Evolutionary conservation across 1,140 invertebrate genomes (phyloP), one percentile per base, ranked within the genome.

Genomic region (Brachionus rotundiformis): DNA sequence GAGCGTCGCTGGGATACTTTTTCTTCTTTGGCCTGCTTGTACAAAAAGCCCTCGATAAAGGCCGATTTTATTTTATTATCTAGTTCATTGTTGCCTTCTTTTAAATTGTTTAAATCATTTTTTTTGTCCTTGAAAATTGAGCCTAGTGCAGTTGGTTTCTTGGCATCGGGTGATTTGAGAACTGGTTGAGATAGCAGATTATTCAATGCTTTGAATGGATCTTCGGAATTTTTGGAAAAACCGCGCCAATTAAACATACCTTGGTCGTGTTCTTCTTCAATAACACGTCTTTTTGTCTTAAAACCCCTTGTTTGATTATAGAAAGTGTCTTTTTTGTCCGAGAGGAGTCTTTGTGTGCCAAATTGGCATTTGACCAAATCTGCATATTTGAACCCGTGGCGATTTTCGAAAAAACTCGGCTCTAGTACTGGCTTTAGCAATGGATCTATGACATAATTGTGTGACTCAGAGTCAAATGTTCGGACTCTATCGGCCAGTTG

Each of bases 1-100:
- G 47, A 36, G 6, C 31, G 76, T 13, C 59, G 29, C 16, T 39
- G 29, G 10, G 47, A 19, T 3, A 4, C 19, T 44, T 73, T 73
- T 1, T 73, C 68, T 25, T 73, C 68, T 44, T 73, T 73, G 10
- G 8, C 29, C 47, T 79, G 76, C 27, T 63, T 63, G 29, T 79
- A 79, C 31, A 59, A 39, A 31, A 79, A 79, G 8, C 76, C 76
- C 29, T 79, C 76, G 25, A 79, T n/a, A 59, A 79, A 79, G 25
- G 76, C 76, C 13, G 19, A 10, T 61, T 79, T 79, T 54, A 79
- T 39, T 73, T 73, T 73, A 44, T 3, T 27, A n/a, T 73, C 68
- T 23, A 73, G 10, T 25, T 73, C 68, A 31, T 8, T 68, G 29
- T 73, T 73, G 11, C 68, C 68, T 73, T 44, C 3, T 44, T 73